These are phyloP conservation scores for Chrosomus eos DNA, from an alignment of 2,797 vertebrate genomes.

Conservation along the genomic window DNA sequence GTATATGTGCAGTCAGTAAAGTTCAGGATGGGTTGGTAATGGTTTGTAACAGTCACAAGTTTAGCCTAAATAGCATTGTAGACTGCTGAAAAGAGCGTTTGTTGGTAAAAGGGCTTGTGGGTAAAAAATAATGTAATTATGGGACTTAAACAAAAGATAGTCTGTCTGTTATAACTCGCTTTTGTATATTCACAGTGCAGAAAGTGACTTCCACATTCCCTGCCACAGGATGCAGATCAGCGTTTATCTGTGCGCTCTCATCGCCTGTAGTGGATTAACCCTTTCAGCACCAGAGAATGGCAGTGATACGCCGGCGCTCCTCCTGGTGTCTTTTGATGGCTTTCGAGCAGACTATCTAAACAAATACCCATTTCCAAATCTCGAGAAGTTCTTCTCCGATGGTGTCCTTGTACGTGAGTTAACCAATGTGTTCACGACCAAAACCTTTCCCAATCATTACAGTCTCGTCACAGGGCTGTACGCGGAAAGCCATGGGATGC, in stretches of 20 bases:
- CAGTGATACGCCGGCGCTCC: constrained; percentile 71
- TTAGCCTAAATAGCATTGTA: no score
- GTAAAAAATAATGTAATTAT: neutral
- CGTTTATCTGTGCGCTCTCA: constrained; percentile 43
- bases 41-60: neutral
- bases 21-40: neutral
- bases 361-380: constrained; percentile 86
- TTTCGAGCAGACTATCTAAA: constrained; percentile 93
- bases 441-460: constrained; percentile 98
- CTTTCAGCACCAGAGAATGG: constrained; percentile 44
- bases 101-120: neutral
- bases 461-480: constrained; percentile 94
- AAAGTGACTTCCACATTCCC: neutral
- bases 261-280: constrained; percentile 48
- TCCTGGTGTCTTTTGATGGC: constrained; percentile 94
- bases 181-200: constrained; percentile 22
- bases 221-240: constrained; percentile 47
- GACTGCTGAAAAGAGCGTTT: neutral
- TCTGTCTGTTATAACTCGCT: neutral
- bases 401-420: constrained; percentile 90
- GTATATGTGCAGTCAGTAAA: neutral
- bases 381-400: constrained; percentile 81
- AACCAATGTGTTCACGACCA: constrained; percentile 90
- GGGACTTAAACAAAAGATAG: neutral
- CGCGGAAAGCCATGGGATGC: constrained; percentile 92